Percentiles rank a stretch among this genome's conserved stretches.
Evolutionary conservation across 53 echinoderm and acorn worm genomes (phyloP).

Genomic region (Echinometra lucunter): DNA sequence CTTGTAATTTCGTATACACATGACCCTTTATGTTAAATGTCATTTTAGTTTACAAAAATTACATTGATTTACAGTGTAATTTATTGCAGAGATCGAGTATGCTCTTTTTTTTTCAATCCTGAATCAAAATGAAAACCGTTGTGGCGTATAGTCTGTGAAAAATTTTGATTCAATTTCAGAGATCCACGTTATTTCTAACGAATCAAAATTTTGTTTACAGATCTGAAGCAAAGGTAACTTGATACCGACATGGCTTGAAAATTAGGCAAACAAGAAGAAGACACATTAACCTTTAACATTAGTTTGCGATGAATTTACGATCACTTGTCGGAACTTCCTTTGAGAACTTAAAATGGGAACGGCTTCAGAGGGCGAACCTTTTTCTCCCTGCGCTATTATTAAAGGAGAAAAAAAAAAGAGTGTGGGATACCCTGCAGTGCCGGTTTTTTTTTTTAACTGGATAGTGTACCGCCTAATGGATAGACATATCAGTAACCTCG

Average conservation of each 20-base stretch:
- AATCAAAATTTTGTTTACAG: neutral
- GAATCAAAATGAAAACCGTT: no score
- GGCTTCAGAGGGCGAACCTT: neutral
- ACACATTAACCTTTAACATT: neutral
- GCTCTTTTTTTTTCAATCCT: no score
- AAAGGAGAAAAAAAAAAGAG: neutral
- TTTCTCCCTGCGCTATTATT: neutral
- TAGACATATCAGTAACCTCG: constrained; percentile 33
- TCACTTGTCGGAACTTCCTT: neutral
- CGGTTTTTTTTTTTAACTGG: constrained; percentile 23
- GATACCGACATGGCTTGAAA: neutral
- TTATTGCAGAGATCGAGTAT: no score
- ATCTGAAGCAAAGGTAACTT: neutral
- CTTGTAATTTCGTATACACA: no score
- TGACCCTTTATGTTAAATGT: no score
- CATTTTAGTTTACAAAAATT: no score
- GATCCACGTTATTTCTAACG: neutral
- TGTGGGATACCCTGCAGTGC: neutral
- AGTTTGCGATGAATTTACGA: neutral
- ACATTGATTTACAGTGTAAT: no score
- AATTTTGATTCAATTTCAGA: no score
- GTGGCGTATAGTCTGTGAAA: no score
- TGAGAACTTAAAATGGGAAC: neutral
- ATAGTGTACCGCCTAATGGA: constrained; percentile 52
- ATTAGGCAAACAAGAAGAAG: neutral